These are phyloP conservation scores for Phasia obesa DNA, from an alignment of 2,888 invertebrate species.

Conservation along the genomic window DNA sequence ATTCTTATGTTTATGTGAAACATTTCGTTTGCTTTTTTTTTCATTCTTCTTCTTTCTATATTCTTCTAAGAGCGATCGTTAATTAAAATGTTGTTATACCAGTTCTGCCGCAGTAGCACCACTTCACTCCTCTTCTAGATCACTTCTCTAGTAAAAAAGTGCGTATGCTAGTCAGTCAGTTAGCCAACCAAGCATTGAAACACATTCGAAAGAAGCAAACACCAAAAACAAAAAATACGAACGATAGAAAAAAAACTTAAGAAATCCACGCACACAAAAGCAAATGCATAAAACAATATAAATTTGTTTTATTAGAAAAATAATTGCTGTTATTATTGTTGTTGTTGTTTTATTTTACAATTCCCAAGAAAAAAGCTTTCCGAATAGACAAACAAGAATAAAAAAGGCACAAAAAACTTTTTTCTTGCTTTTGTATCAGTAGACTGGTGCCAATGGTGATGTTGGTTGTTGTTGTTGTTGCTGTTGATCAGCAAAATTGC, in stretches of 20 bases:
- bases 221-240: constrained; percentile 24
- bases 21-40: background rate
- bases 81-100: constrained; percentile 72
- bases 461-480: constrained; percentile 17
- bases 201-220: constrained; percentile 23
- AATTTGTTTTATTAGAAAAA: constrained; percentile 29
- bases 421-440: constrained; percentile 45
- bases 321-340: constrained; percentile 7
- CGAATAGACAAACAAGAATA: constrained; percentile 45
- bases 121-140: constrained; percentile 31
- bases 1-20: background rate
- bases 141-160: constrained; percentile 28
- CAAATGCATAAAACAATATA: constrained; percentile 53
- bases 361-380: constrained; percentile 49
- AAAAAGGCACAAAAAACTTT: background rate
- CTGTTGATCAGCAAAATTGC: constrained; percentile 43
- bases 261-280: constrained; percentile 45
- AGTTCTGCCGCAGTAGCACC: constrained; percentile 52
- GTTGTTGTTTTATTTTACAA: constrained; percentile 31
- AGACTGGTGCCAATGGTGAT: constrained; percentile 32
- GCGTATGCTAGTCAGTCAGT: constrained; percentile 30
- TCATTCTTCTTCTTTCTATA: background rate
- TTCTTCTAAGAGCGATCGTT: constrained; percentile 57
- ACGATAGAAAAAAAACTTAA: background rate
- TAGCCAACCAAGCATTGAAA: constrained; percentile 1